Evolutionary conservation across 2,888 invertebrate genomes (phyloP).

Genomic region (Cactoblastis cactorum): DNA sequence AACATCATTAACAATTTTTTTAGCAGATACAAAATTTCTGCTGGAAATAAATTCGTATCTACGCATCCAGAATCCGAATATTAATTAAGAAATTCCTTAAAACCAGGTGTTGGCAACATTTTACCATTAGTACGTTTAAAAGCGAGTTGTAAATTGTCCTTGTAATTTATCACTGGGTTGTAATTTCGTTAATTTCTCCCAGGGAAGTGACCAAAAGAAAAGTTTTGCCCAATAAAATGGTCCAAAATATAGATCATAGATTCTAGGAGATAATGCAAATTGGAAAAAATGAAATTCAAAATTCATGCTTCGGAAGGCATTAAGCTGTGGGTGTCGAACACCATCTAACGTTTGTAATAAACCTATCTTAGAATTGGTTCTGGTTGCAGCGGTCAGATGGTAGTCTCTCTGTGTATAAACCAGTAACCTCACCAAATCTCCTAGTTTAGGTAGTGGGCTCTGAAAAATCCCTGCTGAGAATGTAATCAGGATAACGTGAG

Average conservation of each 20-base stretch:
- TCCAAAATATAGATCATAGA: background rate
- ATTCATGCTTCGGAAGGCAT: too few relatives aligned
- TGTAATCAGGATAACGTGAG: too few relatives aligned
- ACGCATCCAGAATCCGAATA: background rate
- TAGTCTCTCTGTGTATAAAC: too few relatives aligned
- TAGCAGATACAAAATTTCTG: too few relatives aligned
- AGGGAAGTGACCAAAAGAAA: slow-evolving; percentile 8
- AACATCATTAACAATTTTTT: too few relatives aligned
- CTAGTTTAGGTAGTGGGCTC: too few relatives aligned
- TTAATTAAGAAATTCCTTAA: slow-evolving; percentile 16
- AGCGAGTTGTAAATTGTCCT: slow-evolving; percentile 24
- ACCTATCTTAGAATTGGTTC: too few relatives aligned
- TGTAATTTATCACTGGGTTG: slow-evolving; percentile 20
- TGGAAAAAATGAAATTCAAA: background rate
- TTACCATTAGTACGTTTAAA: slow-evolving; percentile 22
- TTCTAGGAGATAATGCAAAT: background rate
- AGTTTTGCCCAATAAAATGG: slow-evolving; percentile 12
- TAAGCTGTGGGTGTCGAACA: too few relatives aligned
- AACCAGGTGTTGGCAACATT: slow-evolving; percentile 27
- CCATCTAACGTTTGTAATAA: too few relatives aligned
- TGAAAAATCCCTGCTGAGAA: too few relatives aligned
- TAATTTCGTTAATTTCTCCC: slow-evolving; percentile 8
- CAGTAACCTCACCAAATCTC: too few relatives aligned
- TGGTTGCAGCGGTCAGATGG: too few relatives aligned
- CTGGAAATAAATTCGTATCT: background rate